Base-by-base conservation (phyloP, 92 coral and sea anemone species). In the Phenganax subtilis region DNA sequence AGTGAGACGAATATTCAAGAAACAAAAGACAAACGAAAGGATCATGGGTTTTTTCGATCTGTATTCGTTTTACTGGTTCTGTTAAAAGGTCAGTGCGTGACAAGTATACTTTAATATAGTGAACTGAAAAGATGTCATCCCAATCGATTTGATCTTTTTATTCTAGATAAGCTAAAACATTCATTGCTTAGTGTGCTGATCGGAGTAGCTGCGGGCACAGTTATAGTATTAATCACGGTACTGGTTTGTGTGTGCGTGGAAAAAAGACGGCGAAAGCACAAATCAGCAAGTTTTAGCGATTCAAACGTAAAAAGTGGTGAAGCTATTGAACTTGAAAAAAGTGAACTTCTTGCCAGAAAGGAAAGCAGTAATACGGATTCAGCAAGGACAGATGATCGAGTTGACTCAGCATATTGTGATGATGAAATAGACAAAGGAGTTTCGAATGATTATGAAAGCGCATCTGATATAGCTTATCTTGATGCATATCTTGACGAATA, bases 161-260 rank as follows among this genome's bases (percentile, higher is more conserved):
- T 52, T 65, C 44, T 54, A 79, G 83, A 79, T 29, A 79, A 79
- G 15, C 83, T 74, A n/a, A 79, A 65, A 52, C 83, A 79, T 64
- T 79, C 83, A 20, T n/a, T 79, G 62, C 74, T 79, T 8, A 79
- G 83, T 51, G 74, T 79, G 57, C 55, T 63, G 83, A 54, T 62
- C 16, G 83, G 83, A 37, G 74, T 79, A 12, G 83, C 83, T 17
- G 74, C 83, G 62, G 83, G 83, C 51, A 55, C 83, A 10, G 83
- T 79, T 10, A 52, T 79, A 9, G 55, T 65, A 3, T 51, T 79
- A 14, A 12, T 65, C 57, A 79, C 83, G 0, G 75, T 79, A 12
- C 73, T 79, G 16, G 83, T 25, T 1, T 79, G 83, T 55, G 57
- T 79, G 10, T 79, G 83, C 29, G 31, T 79, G 51, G 74, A 79